Base-by-base conservation (phyloP, 2,888 invertebrate genomes). In the Troides aeacus region DNA sequence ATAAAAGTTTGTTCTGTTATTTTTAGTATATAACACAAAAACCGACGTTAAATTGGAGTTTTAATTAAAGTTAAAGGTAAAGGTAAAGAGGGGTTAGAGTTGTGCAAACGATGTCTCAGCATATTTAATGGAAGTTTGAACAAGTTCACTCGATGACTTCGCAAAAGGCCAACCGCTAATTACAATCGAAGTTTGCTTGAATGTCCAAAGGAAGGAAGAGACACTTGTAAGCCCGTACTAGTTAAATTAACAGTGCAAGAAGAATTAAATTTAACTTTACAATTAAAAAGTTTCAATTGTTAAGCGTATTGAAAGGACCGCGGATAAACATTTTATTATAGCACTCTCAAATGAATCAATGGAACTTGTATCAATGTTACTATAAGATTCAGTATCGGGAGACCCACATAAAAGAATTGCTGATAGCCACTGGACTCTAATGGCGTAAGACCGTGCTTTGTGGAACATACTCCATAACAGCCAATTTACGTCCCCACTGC, bases 91-190 rank as follows among this genome's bases (percentile, higher is more conserved):
- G 50, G 69, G 42, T 64, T 61, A 57, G 69, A 61, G 36, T 59
- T 60, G 60, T 53, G 64, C 69, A 69, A 69, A 69, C 61, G 64
- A 64, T 69, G 64, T 64, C 56, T 60, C 56, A 69, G 64, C 36
- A 69, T 69, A 69, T 69, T 64, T 69, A 64, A 69, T 69, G 69
- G 64, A 69, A 69, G 64, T 69, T 69, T 56, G 56, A 69, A 69
- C 53, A 64, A 69, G 56, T 64, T 69, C 60, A 7, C 64, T 61
- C 53, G 64, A 69, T 69, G 69, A 61, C 69, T 69, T 69, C 42
- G 69, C 69, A 69, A 69, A 64, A 68, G 69, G 69, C 64, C 64
- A 64, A 64, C 69, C 69, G 64, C 69, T 64, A 69, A 69, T 69
- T 69, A 69, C 64, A 69, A 69, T 69, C 61, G 61, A 69, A 69